Base-by-base conservation (phyloP, 2,888 invertebrate genomes). In the Candidula unifasciata region DNA sequence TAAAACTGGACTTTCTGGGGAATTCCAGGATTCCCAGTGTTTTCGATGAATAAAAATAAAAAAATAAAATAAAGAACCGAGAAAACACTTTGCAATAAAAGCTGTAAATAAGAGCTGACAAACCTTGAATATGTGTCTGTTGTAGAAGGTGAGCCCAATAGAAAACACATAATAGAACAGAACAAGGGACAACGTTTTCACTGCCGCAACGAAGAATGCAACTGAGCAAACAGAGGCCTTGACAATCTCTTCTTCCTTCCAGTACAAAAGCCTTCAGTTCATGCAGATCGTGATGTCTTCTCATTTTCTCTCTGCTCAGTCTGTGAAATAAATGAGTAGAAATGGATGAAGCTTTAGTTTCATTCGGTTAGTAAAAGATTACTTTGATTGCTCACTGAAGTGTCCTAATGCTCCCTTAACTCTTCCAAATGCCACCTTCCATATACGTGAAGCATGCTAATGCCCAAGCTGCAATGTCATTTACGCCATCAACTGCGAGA, bases 141-240 rank as follows among this genome's bases (percentile, higher is more conserved):
- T 99, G 94, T 99, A 99, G 94, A 99, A 99, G 18, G 98, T 99
- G 82, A 99, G 95, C 74, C 97, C 96, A 90, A 99, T 98, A 24
- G 99, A 99, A 83, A 99, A 95, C 21, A 96, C 95, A 93, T 98
- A 97, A 94, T 99, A 99, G 74, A 97, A 94, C 5, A 96, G 93
- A 87, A 99, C 96, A 76, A 98, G 91, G 73, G 91, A 89, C 33
- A 93, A 77, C 16, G 94, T 94, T 86, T 93, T 91, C 24, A 92
- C 68, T 6, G 90, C 89, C 16, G 87, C 81, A 8, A 82, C 86
- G 6, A 91, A 27, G 84, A 90, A 92, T 8, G 83, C 37, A 18
- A 88, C 84, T 44, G 90, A 89, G 82, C 89, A 91, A 10, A 92
- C 57, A 0, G 90, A 91, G 78, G 86, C 86, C 83, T 91, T 91